Percentiles rank a stretch among this genome's conserved stretches.
These are phyloP conservation scores for Platycercus adscitus DNA, from an alignment of 2,113 vertebrate genomes.

Conservation along the genomic window DNA sequence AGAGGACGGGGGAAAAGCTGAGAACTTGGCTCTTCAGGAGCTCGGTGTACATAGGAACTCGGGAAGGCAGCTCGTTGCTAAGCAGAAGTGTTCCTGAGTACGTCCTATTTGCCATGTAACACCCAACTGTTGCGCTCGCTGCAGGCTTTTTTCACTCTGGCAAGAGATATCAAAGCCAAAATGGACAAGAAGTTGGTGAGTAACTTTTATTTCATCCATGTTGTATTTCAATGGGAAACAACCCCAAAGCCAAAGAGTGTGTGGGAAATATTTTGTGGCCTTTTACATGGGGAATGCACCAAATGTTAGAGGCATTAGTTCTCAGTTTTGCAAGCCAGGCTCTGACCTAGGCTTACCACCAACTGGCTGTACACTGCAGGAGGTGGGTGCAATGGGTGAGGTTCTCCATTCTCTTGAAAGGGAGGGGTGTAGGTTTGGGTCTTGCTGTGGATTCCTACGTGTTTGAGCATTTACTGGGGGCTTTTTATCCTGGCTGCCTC, in stretches of 20 bases:
- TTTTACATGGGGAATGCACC: background rate
- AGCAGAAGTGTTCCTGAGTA: background rate
- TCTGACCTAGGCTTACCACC: background rate
- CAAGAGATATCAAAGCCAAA: constrained; percentile 98
- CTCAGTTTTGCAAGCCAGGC: background rate
- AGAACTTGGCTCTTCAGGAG: rapidly evolving
- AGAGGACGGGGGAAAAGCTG: rapidly evolving
- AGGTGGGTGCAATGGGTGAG: background rate
- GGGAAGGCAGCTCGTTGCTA: background rate
- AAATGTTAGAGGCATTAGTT: background rate
- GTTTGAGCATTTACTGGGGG: background rate
- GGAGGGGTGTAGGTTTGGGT: background rate
- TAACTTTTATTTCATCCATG: background rate
- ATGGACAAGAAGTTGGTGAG: constrained; percentile 99
- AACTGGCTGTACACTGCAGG: background rate
- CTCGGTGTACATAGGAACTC: rapidly evolving
- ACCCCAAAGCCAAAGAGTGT: background rate
- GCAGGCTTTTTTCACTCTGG: constrained; percentile 96
- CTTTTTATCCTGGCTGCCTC: background rate
- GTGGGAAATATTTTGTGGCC: no score
- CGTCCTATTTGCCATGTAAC: background rate
- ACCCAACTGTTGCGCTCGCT: background rate
- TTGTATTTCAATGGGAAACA: background rate
- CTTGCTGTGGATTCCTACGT: rapidly evolving
- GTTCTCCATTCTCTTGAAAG: background rate